Evolutionary conservation across 1,140 invertebrate species (phyloP).

Genomic region (Drosophila dunni): DNA sequence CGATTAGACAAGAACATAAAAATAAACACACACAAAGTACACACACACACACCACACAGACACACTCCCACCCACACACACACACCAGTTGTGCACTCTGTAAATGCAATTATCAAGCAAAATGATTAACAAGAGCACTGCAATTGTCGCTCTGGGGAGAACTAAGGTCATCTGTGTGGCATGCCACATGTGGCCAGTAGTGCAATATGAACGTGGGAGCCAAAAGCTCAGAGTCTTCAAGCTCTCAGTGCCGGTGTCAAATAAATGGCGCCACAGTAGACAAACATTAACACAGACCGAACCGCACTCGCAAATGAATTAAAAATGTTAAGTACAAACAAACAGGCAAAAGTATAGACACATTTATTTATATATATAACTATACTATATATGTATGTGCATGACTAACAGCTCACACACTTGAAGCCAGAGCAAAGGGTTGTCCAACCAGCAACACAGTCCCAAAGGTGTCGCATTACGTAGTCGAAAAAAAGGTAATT

Average conservation of each 20-base stretch:
- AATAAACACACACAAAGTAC: not conserved
- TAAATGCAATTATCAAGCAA: slow-evolving; percentile 26
- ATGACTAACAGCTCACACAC: slow-evolving; percentile 30
- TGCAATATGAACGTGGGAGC: slow-evolving; percentile 2
- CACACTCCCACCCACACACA: not conserved
- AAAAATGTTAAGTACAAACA: slow-evolving; percentile 21
- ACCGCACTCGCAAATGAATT: slow-evolving; percentile 32
- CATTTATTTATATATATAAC: not conserved
- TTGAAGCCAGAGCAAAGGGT: not conserved
- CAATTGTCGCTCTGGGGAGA: slow-evolving; percentile 15
- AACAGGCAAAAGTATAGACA: slow-evolving; percentile 2
- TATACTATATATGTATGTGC: not conserved
- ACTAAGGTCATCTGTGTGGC: slow-evolving; percentile 30
- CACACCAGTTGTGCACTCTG: not conserved
- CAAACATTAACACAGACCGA: slow-evolving; percentile 36
- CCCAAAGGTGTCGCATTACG: slow-evolving; percentile 30
- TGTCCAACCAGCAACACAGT: not conserved
- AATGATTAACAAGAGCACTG: slow-evolving; percentile 23
- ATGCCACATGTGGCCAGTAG: slow-evolving; percentile 26
- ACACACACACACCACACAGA: slow-evolving; percentile 2
- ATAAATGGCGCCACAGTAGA: slow-evolving; percentile 39
- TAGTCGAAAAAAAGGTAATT: not conserved
- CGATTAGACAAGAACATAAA: slow-evolving; percentile 1
- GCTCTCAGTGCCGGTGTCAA: not conserved
- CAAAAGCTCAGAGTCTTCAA: not conserved